Conservation (phyloP, 2,888 invertebrate species). For the Tetramorium bicarinatum region DNA sequence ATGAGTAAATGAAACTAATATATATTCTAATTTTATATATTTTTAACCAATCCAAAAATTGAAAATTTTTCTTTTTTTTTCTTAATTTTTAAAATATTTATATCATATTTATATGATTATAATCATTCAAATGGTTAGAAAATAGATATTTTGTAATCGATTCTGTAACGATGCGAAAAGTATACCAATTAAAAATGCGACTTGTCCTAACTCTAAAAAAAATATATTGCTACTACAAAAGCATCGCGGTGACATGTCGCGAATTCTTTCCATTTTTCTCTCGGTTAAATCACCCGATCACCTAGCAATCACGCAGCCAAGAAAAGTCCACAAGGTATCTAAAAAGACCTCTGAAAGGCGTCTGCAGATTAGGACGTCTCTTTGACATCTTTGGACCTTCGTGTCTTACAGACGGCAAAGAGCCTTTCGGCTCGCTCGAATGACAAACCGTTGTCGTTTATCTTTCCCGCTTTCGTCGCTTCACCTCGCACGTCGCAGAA, state of each 20-base stretch:
- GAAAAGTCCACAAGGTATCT: neutral
- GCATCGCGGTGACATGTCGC: neutral
- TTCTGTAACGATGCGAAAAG: neutral
- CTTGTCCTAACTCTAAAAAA: neutral
- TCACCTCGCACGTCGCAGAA: neutral
- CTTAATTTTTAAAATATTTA: neutral
- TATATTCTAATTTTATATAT: neutral
- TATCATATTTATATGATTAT: neutral
- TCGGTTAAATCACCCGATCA: neutral
- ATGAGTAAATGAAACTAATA: neutral
- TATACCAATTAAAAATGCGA: neutral
- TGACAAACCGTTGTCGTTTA: slow-evolving; percentile 44
- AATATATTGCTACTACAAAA: neutral
- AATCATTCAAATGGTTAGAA: neutral
- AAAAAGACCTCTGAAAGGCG: slow-evolving; percentile 27
- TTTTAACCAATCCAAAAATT: neutral
- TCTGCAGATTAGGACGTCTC: slow-evolving; percentile 39
- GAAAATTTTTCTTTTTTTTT: neutral
- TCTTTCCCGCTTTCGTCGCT: slow-evolving; percentile 15
- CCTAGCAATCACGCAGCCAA: neutral
- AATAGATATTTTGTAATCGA: neutral
- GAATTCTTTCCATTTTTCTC: neutral
- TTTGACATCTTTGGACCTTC: slow-evolving; percentile 34
- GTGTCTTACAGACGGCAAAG: slow-evolving; percentile 28
- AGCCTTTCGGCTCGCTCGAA: slow-evolving; percentile 14